Base-by-base conservation (phyloP, 2,888 invertebrate genomes). In the Melieria omissa region DNA sequence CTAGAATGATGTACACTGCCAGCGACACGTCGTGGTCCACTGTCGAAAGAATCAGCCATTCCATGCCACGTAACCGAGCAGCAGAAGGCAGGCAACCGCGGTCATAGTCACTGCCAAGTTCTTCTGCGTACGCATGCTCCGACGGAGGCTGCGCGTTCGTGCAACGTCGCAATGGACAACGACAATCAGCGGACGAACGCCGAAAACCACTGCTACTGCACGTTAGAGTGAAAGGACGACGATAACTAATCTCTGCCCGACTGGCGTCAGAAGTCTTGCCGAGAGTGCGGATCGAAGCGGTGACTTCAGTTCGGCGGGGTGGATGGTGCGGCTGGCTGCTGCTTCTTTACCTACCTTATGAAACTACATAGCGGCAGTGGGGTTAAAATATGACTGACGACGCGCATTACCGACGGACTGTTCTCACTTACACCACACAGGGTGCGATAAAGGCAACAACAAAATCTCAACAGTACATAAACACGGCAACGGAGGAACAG, bases 1-100 rank as follows among this genome's bases (percentile, higher is more conserved):
- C 87, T 87, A 87, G 86, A 86, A 86, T 87, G 87, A 86, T 85
- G 84, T 86, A 83, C 80, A 85, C 78, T 80, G 78, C 82, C 82
- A 81, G 80, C 84, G 83, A 83, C 84, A 86, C 84, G 85, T 83
- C 84, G 81, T 83, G 83, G 81, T 82, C 82, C 85, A 85, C 84
- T 85, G 84, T 80, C 72, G 74, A 71, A 78, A 80, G 79, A 80
- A 79, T 79, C 77, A 83, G 81, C 80, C 84, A 82, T 83, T 81
- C 83, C 81, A 83, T 81, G 80, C 69, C 54, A 80, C 52, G 67
- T 41, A 29, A 67, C 60, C 58, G 41, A 49, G 47, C 16, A 1
- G 52, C 52, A 46, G 9, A 6, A 16, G 65, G 10, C 52, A 47
- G 66, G n/a, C 41, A 47, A 49, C 52, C 10, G 10, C n/a, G 52